Evolutionary conservation across 2,888 invertebrate species (phyloP).

Genomic region (Mythimna lalbum): DNA sequence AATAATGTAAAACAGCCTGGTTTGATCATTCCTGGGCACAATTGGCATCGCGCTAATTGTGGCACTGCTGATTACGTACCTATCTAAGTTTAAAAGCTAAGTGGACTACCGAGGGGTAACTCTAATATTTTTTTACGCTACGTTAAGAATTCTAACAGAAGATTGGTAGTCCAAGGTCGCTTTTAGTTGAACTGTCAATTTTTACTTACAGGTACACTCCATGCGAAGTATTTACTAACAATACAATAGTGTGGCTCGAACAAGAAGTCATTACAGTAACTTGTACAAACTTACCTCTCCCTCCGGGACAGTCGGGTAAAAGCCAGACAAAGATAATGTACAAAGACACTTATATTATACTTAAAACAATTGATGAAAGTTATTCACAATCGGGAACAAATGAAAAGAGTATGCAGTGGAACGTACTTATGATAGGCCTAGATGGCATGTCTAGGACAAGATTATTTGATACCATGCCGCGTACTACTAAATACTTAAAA

Average conservation of each 20-base stretch:
- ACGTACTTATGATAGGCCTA: constrained; percentile 94
- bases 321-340: constrained; percentile 57
- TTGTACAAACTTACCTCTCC: constrained; percentile 58
- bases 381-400: constrained; percentile 6
- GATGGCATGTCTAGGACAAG: constrained; percentile 96
- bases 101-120: too few species aligned
- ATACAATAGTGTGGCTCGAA: neutral
- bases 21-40: too few species aligned
- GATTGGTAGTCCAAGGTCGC: too few species aligned
- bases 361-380: constrained; percentile 65
- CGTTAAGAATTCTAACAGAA: too few species aligned
- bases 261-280: constrained; percentile 75
- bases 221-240: constrained; percentile 18
- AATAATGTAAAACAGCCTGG: too few species aligned
- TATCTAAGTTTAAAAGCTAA: too few species aligned
- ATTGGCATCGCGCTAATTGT: too few species aligned
- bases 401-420: constrained; percentile 69
- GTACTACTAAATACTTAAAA: constrained; percentile 92
- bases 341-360: constrained; percentile 72
- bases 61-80: too few species aligned
- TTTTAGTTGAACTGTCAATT: neutral
- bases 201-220: constrained; percentile 21
- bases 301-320: neutral
- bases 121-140: too few species aligned
- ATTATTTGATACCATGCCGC: constrained; percentile 93